Evolutionary conservation across 2,888 invertebrate genomes (phyloP).

Genomic region (Mythimna vitellina): DNA sequence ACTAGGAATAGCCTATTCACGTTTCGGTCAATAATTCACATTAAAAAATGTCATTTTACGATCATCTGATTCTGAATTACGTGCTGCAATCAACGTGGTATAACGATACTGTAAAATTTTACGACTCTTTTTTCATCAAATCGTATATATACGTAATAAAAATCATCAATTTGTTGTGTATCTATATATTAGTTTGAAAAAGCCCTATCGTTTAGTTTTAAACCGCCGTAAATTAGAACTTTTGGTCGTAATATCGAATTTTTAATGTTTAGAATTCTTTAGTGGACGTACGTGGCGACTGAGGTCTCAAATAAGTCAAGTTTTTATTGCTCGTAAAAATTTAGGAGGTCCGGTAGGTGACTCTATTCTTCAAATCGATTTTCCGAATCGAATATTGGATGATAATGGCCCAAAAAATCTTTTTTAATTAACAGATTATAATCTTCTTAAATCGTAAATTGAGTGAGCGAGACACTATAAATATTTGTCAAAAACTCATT

Average conservation of each 20-base stretch:
- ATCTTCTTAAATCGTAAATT: conserved; percentile 74
- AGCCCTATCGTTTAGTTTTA: conserved; percentile 82
- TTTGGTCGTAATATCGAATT: conserved; percentile 89
- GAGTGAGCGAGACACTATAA: conserved; percentile 68
- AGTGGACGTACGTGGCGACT: conserved; percentile 75
- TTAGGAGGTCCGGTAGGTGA: conserved; percentile 80
- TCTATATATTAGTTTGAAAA: conserved; percentile 72
- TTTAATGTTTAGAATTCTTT: conserved; percentile 77
- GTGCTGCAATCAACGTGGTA: conserved; percentile 65
- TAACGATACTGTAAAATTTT: conserved; percentile 72
- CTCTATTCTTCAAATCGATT: conserved; percentile 80
- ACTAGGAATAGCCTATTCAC: conserved; percentile 12
- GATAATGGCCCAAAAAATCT: conserved; percentile 64
- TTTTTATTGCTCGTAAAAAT: conserved; percentile 88
- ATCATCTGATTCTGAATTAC: conserved; percentile 70
- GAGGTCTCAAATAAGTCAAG: conserved; percentile 84
- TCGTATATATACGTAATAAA: conserved; percentile 72
- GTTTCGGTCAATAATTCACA: conserved; percentile 56
- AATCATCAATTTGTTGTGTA: conserved; percentile 76
- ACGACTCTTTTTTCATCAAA: conserved; percentile 79
- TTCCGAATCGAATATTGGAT: conserved; percentile 72
- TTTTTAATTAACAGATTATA: conserved; percentile 77
- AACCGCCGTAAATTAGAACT: conserved; percentile 87
- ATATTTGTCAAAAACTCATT: conserved; percentile 71
- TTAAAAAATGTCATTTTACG: conserved; percentile 67